Percentiles rank a stretch among this genome's conserved stretches.
These are phyloP conservation scores for Chrysocyon brachyurus DNA, from an alignment of 2,797 vertebrate species.

Conservation along the genomic window DNA sequence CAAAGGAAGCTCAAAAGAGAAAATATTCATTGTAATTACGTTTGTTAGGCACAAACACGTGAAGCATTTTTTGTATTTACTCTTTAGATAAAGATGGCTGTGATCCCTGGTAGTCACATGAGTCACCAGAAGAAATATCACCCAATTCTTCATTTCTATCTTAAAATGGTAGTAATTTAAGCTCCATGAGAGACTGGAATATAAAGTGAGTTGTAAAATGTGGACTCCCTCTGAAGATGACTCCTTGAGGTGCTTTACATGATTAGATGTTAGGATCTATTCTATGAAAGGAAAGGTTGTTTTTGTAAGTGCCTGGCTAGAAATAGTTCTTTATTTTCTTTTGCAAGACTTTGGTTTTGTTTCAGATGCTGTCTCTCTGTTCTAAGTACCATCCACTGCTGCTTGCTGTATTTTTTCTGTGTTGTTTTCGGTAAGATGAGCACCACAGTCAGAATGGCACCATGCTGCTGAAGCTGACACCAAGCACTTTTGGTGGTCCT, in stretches of 20 bases:
- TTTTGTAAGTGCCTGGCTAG: neutral
- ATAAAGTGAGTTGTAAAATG: neutral
- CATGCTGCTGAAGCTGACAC: conserved; percentile 64
- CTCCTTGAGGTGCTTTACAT: conserved; percentile 16
- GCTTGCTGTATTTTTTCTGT: conserved; percentile 53
- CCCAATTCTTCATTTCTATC: neutral
- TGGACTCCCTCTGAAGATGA: neutral
- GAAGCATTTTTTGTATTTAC: neutral
- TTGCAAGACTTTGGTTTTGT: conserved; percentile 26
- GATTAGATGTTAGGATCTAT: neutral
- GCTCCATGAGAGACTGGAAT: neutral
- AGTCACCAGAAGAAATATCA: neutral
- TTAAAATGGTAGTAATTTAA: conserved; percentile 40
- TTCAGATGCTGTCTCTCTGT: conserved; percentile 5
- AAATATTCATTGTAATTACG: conserved; percentile 39
- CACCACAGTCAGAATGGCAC: neutral
- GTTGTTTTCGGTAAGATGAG: conserved; percentile 53
- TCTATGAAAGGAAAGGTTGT: neutral
- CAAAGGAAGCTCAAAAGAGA: neutral
- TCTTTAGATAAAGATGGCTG: neutral
- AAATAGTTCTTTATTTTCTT: conserved; percentile 28
- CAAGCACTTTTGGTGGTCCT: conserved; percentile 66
- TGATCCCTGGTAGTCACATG: neutral
- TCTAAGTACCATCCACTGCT: neutral
- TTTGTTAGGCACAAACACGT: neutral